Conservation (phyloP, 2,797 vertebrate genomes). For the Gymnocypris eckloni region DNA sequence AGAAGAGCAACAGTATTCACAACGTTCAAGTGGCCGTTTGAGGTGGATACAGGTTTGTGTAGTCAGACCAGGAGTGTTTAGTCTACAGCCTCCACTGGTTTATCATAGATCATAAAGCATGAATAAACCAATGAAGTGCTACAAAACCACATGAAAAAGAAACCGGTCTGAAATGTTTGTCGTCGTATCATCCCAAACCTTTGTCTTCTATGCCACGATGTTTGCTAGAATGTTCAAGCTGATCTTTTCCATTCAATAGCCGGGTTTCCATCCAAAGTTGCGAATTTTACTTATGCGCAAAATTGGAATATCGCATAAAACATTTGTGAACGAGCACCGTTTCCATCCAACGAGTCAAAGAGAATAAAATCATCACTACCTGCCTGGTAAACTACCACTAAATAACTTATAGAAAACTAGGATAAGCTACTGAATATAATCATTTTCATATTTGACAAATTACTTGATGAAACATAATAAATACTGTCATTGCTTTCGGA, state of each 20-base stretch:
- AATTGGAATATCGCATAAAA: too few species aligned
- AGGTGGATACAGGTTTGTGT: conserved; percentile 6
- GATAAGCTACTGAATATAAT: too few species aligned
- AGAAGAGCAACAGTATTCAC: conserved; percentile 2
- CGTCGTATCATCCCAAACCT: background rate
- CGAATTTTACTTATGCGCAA: too few species aligned
- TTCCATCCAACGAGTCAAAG: too few species aligned
- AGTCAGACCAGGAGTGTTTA: conserved; percentile 26
- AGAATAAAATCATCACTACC: too few species aligned
- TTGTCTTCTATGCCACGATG: background rate
- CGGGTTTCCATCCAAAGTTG: too few species aligned
- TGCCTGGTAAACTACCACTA: too few species aligned
- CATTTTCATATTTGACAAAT: too few species aligned
- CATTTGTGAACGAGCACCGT: too few species aligned
- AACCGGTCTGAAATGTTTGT: background rate
- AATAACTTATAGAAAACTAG: too few species aligned
- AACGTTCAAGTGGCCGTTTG: background rate
- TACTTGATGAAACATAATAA: too few species aligned
- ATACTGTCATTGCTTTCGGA: too few species aligned
- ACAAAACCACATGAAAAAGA: conserved; percentile 18
- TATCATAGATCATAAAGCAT: conserved; percentile 32
- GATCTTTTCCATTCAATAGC: background rate
- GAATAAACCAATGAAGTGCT: conserved; percentile 9
- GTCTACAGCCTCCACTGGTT: conserved; percentile 23
- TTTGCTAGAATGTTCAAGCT: background rate